Evolutionary conservation across 2,888 invertebrate genomes (phyloP).

Genomic region (Anticlea derivata): DNA sequence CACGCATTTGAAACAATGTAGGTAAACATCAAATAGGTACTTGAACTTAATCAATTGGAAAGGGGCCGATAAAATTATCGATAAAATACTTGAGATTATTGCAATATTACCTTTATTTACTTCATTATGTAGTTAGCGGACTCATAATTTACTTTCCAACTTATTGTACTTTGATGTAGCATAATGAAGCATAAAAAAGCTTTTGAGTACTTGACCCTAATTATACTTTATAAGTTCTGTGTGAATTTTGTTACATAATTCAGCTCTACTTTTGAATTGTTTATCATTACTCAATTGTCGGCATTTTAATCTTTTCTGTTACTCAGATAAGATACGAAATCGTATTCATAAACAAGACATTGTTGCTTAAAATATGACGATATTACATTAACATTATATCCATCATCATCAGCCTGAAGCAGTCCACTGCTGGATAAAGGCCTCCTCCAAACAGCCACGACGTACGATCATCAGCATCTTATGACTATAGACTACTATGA

Average conservation of each 20-base stretch:
- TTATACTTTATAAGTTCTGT: constrained; percentile 18
- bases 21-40: not conserved
- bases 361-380: not conserved
- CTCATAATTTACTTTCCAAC: not conserved
- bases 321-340: not conserved
- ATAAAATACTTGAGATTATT: constrained; percentile 16
- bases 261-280: constrained; percentile 6
- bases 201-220: constrained; percentile 13
- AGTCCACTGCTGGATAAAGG: too few species aligned
- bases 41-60: constrained; percentile 11
- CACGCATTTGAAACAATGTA: not conserved
- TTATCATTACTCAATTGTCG: constrained; percentile 3
- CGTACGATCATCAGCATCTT: too few species aligned
- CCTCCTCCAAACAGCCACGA: too few species aligned
- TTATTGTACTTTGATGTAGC: not conserved
- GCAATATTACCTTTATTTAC: constrained; percentile 4
- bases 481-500: too few species aligned
- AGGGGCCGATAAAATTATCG: constrained; percentile 9
- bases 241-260: constrained; percentile 15
- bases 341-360: too few species aligned
- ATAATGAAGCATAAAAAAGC: constrained; percentile 11
- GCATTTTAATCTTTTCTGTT: not conserved
- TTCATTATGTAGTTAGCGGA: not conserved
- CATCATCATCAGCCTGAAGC: too few species aligned
- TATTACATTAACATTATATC: too few species aligned